Percentiles rank a stretch among this genome's conserved stretches.
Evolutionary conservation across 1,140 invertebrate species (phyloP).

Genomic region (Macrotrachela quadricornifera): DNA sequence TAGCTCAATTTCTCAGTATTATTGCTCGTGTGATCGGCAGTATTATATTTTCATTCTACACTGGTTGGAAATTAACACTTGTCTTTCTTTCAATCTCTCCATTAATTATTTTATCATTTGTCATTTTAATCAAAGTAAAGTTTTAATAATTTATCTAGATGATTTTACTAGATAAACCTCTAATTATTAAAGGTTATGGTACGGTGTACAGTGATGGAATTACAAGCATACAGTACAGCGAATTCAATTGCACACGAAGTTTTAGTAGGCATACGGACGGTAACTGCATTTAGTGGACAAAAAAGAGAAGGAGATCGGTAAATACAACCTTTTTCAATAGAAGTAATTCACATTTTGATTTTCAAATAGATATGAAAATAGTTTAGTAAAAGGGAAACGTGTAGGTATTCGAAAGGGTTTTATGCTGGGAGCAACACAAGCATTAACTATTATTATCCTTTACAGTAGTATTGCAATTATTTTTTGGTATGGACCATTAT

Average conservation of each 20-base stretch:
- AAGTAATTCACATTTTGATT: neutral
- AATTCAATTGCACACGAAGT: constrained; percentile 29
- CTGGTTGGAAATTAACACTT: constrained; percentile 27
- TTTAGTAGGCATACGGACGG: constrained; percentile 24
- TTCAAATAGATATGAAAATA: too few species aligned
- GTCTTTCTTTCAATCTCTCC: constrained; percentile 25
- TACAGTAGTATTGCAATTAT: neutral
- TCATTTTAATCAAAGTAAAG: constrained; percentile 19
- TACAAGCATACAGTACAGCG: constrained; percentile 25
- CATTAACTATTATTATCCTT: too few species aligned
- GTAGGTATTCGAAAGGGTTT: too few species aligned
- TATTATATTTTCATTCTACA: constrained; percentile 21
- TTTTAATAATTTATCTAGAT: too few species aligned
- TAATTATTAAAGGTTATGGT: neutral
- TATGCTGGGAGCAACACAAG: too few species aligned
- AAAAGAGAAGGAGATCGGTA: too few species aligned
- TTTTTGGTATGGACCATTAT: neutral
- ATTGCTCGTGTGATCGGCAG: constrained; percentile 18
- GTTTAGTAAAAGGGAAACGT: too few species aligned
- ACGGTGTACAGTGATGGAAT: constrained; percentile 15
- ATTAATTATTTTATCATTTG: constrained; percentile 14
- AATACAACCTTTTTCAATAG: constrained; percentile 18
- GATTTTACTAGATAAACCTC: too few species aligned
- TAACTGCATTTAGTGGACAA: constrained; percentile 21
- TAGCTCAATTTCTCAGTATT: constrained; percentile 46